These are phyloP conservation scores for Laticauda laticaudata DNA, from an alignment of 2,113 vertebrate genomes.

Conservation along the genomic window DNA sequence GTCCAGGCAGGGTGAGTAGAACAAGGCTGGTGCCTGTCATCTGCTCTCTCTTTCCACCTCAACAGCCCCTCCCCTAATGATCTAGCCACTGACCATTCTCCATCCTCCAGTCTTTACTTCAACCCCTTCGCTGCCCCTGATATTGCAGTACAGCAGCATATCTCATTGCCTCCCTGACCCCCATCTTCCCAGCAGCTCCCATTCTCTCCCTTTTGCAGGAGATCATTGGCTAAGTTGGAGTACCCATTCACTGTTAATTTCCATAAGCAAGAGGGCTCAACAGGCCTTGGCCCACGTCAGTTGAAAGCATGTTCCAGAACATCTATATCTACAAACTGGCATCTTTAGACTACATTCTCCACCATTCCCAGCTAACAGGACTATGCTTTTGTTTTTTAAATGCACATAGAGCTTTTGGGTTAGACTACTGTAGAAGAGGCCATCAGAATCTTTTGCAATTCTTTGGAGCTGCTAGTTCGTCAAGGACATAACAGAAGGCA, in stretches of 20 bases:
- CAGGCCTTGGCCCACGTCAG: neutral
- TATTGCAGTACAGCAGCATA: no score
- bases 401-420: neutral
- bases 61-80: neutral
- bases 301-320: neutral
- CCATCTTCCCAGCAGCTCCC: no score
- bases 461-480: neutral
- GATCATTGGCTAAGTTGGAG: no score
- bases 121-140: no score
- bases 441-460: neutral
- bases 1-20: neutral
- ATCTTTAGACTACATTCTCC: neutral
- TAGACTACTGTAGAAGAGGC: neutral
- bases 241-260: neutral
- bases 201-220: no score
- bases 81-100: no score
- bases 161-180: no score
- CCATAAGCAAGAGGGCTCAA: neutral
- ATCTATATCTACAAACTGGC: neutral
- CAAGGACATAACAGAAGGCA: neutral
- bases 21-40: neutral
- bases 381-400: neutral
- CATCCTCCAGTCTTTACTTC: no score
- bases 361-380: neutral
- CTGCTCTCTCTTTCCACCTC: neutral